These are phyloP conservation scores for Atrina japonica DNA, from an alignment of 2,888 invertebrate species.

Conservation along the genomic window DNA sequence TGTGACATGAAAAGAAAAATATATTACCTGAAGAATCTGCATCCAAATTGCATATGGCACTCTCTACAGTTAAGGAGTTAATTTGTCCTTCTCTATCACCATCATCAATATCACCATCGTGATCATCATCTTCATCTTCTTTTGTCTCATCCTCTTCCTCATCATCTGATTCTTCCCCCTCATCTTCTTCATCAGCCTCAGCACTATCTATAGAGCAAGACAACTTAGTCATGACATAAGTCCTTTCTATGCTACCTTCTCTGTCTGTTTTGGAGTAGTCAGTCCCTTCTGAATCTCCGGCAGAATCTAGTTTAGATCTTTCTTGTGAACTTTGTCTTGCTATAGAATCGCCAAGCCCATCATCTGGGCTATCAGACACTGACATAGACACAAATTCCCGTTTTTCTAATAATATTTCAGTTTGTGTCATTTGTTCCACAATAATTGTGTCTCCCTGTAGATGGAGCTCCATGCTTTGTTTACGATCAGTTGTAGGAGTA, in stretches of 20 bases:
- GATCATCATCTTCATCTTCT: constrained; percentile 46
- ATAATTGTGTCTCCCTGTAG: constrained; percentile 50
- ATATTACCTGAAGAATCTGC: constrained; percentile 24
- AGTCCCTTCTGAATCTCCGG: constrained; percentile 70
- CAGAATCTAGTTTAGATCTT: constrained; percentile 69
- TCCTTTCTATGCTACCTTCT: constrained; percentile 59
- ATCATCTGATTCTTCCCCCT: constrained; percentile 36
- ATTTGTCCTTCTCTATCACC: constrained; percentile 18
- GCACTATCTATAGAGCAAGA: constrained; percentile 63
- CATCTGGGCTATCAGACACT: constrained; percentile 75
- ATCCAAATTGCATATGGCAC: constrained; percentile 21
- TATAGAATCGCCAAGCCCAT: constrained; percentile 78
- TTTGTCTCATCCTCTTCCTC: constrained; percentile 48
- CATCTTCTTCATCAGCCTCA: constrained; percentile 42
- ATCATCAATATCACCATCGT: constrained; percentile 37
- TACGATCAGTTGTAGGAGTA: constrained; percentile 71
- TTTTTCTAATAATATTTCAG: constrained; percentile 55
- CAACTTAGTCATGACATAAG: constrained; percentile 76
- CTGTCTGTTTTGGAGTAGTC: constrained; percentile 65
- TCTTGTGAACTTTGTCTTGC: constrained; percentile 69
- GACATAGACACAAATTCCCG: constrained; percentile 57
- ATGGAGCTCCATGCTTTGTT: constrained; percentile 69
- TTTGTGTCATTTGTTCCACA: constrained; percentile 61
- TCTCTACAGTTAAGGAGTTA: constrained; percentile 23
- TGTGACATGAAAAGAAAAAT: no score